Percentiles rank a stretch among this genome's conserved stretches.
These are phyloP conservation scores for Scotopteryx bipunctaria DNA, from an alignment of 2,888 invertebrate species.

Conservation along the genomic window DNA sequence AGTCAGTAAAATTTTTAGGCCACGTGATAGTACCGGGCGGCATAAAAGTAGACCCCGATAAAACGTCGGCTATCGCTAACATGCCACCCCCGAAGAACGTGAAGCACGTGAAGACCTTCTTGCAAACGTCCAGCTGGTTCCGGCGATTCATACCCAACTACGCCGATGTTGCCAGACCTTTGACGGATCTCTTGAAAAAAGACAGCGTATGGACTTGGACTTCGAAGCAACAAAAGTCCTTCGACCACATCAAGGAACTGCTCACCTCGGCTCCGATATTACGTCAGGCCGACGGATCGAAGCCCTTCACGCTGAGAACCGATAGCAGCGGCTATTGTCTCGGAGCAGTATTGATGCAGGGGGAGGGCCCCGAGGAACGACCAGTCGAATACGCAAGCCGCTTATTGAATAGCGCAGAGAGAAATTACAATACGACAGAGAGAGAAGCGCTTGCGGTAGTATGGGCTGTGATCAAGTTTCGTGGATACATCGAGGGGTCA, in stretches of 20 bases:
- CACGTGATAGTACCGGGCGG: constrained; percentile 45
- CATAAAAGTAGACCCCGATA: constrained; percentile 38
- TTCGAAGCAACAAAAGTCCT: neutral
- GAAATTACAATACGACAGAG: constrained; percentile 2
- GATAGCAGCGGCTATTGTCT: constrained; percentile 24
- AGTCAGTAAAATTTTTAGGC: constrained; percentile 44
- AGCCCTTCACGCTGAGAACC: constrained; percentile 11
- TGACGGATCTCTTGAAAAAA: constrained; percentile 21
- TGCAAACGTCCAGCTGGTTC: constrained; percentile 28
- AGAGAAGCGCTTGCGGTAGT: neutral
- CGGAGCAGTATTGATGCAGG: constrained; percentile 29
- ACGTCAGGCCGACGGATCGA: constrained; percentile 12
- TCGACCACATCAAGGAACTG: neutral
- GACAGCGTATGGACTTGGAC: neutral
- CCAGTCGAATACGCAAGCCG: constrained; percentile 3
- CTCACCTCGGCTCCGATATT: constrained; percentile 9
- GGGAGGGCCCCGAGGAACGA: constrained; percentile 16
- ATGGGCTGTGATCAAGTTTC: too few relatives aligned
- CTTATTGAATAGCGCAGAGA: neutral
- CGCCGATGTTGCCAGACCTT: constrained; percentile 19
- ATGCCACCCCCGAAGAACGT: constrained; percentile 32
- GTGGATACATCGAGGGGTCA: constrained; percentile 3
- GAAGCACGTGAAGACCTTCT: constrained; percentile 14
- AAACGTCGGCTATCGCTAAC: constrained; percentile 39
- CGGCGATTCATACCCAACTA: constrained; percentile 29